Percentiles rank a stretch among this genome's conserved stretches.
Conservation (phyloP, 2,113 vertebrate species). For the Acanthochromis polyacanthus region DNA sequence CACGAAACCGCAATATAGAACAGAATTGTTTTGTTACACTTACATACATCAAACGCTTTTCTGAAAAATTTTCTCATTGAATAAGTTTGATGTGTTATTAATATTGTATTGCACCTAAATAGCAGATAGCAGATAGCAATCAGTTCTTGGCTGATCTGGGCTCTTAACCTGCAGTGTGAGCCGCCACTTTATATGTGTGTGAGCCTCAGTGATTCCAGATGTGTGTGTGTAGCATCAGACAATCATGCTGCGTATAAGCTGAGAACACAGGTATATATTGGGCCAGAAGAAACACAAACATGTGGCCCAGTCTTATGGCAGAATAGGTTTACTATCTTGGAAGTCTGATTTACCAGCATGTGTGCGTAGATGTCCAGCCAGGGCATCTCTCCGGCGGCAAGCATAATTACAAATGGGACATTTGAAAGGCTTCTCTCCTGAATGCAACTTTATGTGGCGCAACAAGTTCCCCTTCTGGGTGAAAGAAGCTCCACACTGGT, state of each 20-base stretch:
- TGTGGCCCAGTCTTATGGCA: neutral
- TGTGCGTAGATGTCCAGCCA: slow-evolving; percentile 95
- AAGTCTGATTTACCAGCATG: slow-evolving; percentile 89
- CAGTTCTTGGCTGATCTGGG: neutral
- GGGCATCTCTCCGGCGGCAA: slow-evolving; percentile 93
- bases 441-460: slow-evolving; percentile 97
- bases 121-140: neutral
- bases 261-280: neutral
- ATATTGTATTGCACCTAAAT: neutral
- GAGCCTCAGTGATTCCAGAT: neutral
- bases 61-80: neutral
- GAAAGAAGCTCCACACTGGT: slow-evolving; percentile 97
- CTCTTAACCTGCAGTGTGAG: neutral
- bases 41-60: neutral
- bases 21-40: neutral
- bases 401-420: slow-evolving; percentile 96
- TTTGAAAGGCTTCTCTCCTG: slow-evolving; percentile 98
- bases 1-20: neutral
- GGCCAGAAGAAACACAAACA: neutral
- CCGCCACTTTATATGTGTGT: neutral
- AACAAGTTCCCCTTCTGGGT: slow-evolving; percentile 98
- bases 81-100: neutral
- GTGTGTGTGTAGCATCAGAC: neutral
- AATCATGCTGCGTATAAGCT: neutral
- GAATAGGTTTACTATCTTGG: neutral